phyloP scores from a whole-genome alignment of 2,113 vertebrate species.

The Arvicanthis niloticus region DNA sequence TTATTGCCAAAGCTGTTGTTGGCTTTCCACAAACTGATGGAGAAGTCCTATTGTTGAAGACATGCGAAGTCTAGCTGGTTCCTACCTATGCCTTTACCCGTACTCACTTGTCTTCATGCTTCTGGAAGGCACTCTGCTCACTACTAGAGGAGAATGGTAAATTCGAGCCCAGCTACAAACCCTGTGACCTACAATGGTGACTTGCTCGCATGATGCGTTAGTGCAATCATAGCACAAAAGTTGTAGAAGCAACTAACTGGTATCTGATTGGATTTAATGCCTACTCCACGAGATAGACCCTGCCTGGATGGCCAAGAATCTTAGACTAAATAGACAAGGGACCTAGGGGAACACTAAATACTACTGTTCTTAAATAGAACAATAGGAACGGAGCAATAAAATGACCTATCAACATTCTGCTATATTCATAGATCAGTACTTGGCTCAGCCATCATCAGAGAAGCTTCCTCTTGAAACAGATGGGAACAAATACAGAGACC shows the following conservation, averaged over 20 bases:
- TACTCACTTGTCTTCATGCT: background rate
- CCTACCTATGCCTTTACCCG: too few species aligned
- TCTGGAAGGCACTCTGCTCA: background rate
- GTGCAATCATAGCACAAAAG: background rate
- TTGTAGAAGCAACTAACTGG: background rate
- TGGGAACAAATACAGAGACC: background rate
- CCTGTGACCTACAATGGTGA: background rate
- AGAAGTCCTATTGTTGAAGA: background rate
- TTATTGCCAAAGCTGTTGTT: background rate
- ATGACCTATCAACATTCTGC: background rate
- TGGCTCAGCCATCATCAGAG: background rate
- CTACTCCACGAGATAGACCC: background rate
- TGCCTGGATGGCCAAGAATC: background rate
- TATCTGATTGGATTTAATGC: background rate
- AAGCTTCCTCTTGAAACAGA: background rate
- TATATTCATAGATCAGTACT: background rate
- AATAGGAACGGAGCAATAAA: background rate
- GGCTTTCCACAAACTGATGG: background rate
- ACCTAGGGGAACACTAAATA: too few species aligned
- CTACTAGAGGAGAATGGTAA: too few species aligned
- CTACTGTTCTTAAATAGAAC: background rate
- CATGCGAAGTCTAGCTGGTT: background rate
- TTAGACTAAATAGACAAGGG: background rate
- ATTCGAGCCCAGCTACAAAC: background rate
- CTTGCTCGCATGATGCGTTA: too few species aligned